Percentiles rank a stretch among this genome's conserved stretches.
Evolutionary conservation across 2,797 vertebrate species (phyloP).

Genomic region (Schizothorax lantsangensis): DNA sequence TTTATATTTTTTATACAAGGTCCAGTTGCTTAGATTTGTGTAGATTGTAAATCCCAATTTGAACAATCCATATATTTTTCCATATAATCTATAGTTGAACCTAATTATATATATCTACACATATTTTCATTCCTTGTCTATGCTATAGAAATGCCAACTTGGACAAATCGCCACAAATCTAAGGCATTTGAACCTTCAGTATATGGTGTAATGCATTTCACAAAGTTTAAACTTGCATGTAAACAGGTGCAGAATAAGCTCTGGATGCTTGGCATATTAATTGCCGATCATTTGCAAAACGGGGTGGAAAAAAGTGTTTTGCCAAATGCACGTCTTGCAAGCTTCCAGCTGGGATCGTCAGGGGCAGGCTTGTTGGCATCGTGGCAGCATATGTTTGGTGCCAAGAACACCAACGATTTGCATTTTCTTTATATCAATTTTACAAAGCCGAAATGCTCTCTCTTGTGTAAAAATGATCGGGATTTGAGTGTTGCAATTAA

Average conservation of each 20-base stretch:
- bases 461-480: constrained; percentile 85
- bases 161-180: constrained; percentile 1
- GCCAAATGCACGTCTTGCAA: constrained; percentile 87
- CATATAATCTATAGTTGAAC: not conserved
- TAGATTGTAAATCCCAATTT: too few species aligned
- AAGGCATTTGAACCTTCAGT: constrained; percentile 48
- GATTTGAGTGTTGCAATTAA: constrained; percentile 90
- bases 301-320: constrained; percentile 82
- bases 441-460: constrained; percentile 85
- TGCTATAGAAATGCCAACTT: not conserved
- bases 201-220: constrained; percentile 44
- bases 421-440: constrained; percentile 89
- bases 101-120: not conserved
- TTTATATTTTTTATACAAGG: not conserved
- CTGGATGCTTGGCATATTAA: constrained; percentile 87
- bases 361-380: constrained; percentile 87
- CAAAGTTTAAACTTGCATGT: constrained; percentile 66
- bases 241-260: constrained; percentile 86
- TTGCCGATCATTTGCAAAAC: constrained; percentile 88
- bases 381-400: constrained; percentile 87
- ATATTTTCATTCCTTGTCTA: not conserved
- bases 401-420: constrained; percentile 89
- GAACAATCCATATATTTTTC: not conserved
- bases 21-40: not conserved
- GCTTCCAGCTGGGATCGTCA: constrained; percentile 87